Evolutionary conservation across 2,888 invertebrate species (phyloP).

Genomic region (Gisinianus flammeolus): DNA sequence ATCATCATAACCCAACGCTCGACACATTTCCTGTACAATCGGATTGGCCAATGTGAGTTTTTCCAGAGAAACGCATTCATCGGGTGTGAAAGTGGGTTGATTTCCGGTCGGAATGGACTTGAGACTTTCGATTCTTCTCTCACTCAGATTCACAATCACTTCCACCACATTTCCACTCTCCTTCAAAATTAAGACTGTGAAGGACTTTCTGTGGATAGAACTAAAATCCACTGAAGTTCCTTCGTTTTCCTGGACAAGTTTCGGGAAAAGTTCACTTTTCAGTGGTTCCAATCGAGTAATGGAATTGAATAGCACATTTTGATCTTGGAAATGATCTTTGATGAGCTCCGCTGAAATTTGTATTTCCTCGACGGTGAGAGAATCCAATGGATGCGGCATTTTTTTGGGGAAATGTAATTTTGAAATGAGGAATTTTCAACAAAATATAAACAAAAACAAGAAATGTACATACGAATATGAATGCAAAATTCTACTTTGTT

Average conservation of each 20-base stretch:
- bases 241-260: constrained; percentile 8
- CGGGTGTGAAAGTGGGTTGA: constrained; percentile 51
- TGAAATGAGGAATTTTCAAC: too few species aligned
- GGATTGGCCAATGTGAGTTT: constrained; percentile 44
- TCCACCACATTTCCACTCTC: constrained; percentile 43
- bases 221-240: neutral
- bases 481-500: too few species aligned
- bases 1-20: constrained; percentile 45
- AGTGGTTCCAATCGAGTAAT: constrained; percentile 49
- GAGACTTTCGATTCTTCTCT: constrained; percentile 42
- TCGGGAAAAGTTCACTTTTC: constrained; percentile 42
- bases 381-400: constrained; percentile 51
- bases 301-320: constrained; percentile 49
- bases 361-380: constrained; percentile 48
- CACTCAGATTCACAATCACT: constrained; percentile 47
- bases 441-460: too few species aligned
- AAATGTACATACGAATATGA: too few species aligned
- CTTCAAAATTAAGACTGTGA: constrained; percentile 48
- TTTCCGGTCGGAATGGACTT: constrained; percentile 38
- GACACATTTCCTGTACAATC: constrained; percentile 44
- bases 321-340: constrained; percentile 21
- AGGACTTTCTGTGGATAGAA: constrained; percentile 25
- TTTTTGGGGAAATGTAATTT: constrained; percentile 62
- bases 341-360: constrained; percentile 42
- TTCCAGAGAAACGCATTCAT: constrained; percentile 49